Evolutionary conservation across 1,140 invertebrate species (phyloP), one percentile per base, ranked within the genome.

Genomic region (Bradynema listronoti): DNA sequence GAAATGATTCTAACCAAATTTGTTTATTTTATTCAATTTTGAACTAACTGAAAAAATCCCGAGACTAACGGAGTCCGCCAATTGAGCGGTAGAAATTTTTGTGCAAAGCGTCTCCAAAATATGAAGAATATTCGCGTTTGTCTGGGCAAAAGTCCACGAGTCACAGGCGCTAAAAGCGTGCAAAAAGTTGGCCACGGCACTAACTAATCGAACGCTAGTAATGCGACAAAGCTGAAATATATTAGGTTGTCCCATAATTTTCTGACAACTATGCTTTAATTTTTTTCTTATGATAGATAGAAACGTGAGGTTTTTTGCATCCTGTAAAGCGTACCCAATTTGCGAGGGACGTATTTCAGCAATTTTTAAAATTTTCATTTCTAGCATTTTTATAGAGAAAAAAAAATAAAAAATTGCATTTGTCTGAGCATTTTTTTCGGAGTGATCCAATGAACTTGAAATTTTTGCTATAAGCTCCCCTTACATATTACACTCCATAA

Each of bases 31-130:
- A 5, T 2, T 22, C 4, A 7, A 6, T 49, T 16, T 56, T 34
- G 27, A 19, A 7, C 14, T 45, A 59, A 1, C 3, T 7, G 22
- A 58, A 46, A 11, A 9, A 39, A 65, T 66, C 58, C 49, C 24
- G 11, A 65, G 29, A 16, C 22, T 19, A 39, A 25, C 36, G 34
- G 61, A 61, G 5, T 36, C 16, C 2, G 47, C 63, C 11, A 64
- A 27, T 11, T 50, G 58, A 49, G 42, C 34, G 32, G 25, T n/a
- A n/a, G n/a, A n/a, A n/a, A 65, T 66, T 58, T 67, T 67, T 16
- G 34, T 43, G 54, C 68, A 67, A 22, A 67, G 49, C 24, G 27
- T 36, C 24, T 71, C 49, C 22, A 67, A 22, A 43, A 67, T 71
- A 14, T 41, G n/a, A 14, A 61, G 34, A 50, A 67, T 69, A 11